Percentiles rank a stretch among this genome's conserved stretches.
phyloP scores from a whole-genome alignment of 2,888 invertebrate genomes.

The Microchrysa polita region DNA sequence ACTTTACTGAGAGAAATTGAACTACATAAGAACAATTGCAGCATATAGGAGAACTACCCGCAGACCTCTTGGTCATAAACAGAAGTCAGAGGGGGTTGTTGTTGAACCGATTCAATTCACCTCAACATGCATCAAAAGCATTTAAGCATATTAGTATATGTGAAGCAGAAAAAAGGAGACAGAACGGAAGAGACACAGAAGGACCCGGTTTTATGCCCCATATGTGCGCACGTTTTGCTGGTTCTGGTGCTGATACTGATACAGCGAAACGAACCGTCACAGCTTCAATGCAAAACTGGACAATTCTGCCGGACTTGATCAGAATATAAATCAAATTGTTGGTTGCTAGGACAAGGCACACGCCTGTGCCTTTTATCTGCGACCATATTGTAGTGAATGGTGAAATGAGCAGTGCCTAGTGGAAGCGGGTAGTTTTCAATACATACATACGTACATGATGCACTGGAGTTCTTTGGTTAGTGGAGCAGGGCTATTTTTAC shows the following conservation, averaged over 20 bases:
- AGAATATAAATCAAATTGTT: constrained; percentile 43
- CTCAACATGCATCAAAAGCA: not conserved
- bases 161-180: no score
- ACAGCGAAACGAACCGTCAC: constrained; percentile 15
- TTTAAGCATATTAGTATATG: no score
- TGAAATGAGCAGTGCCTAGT: not conserved
- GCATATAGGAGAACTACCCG: not conserved
- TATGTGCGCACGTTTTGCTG: no score
- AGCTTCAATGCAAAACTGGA: constrained; percentile 44
- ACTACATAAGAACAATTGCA: no score
- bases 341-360: no score
- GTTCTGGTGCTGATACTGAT: not conserved
- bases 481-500: no score
- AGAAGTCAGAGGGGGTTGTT: not conserved
- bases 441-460: no score
- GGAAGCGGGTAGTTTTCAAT: no score
- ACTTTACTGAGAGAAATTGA: constrained; percentile 34
- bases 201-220: no score
- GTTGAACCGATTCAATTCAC: not conserved
- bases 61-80: not conserved
- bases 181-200: no score
- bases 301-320: constrained; percentile 40
- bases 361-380: constrained; percentile 36
- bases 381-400: constrained; percentile 29
- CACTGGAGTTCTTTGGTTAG: no score